Conservation (phyloP, 2,888 invertebrate genomes). For the Nymphalis polychloros region DNA sequence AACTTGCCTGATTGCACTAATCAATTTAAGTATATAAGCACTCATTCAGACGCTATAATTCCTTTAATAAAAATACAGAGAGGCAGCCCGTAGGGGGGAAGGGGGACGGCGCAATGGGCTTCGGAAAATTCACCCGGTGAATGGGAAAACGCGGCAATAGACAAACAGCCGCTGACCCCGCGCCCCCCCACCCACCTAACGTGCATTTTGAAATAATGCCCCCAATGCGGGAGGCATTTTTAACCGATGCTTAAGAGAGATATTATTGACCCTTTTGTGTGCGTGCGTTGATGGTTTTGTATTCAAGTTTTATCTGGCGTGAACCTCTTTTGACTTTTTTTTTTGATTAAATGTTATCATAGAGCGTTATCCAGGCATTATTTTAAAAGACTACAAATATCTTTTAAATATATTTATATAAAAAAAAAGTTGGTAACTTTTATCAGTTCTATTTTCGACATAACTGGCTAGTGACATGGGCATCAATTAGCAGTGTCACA, state of each 20-base stretch:
- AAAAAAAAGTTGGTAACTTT: slow-evolving; percentile 18
- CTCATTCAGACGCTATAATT: slow-evolving; percentile 77
- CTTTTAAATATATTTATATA: not conserved
- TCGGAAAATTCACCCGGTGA: slow-evolving; percentile 80
- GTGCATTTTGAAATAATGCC: slow-evolving; percentile 78
- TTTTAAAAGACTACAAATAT: not conserved
- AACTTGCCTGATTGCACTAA: slow-evolving; percentile 53
- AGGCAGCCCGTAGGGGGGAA: slow-evolving; percentile 60
- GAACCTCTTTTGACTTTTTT: slow-evolving; percentile 8
- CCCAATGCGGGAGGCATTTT: slow-evolving; percentile 52
- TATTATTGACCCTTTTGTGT: slow-evolving; percentile 41
- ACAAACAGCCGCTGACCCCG: slow-evolving; percentile 75
- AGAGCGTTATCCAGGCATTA: not conserved
- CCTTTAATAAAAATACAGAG: slow-evolving; percentile 79
- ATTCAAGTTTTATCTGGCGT: slow-evolving; percentile 13
- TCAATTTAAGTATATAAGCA: slow-evolving; percentile 75
- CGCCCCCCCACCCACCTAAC: slow-evolving; percentile 55
- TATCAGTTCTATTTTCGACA: slow-evolving; percentile 23
- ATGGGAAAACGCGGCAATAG: slow-evolving; percentile 80
- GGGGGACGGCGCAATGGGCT: slow-evolving; percentile 72
- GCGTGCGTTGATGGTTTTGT: slow-evolving; percentile 14
- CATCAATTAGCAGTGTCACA: slow-evolving; percentile 39
- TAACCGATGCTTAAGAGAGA: slow-evolving; percentile 45
- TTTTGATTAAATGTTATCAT: slow-evolving; percentile 10
- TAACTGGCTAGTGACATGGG: slow-evolving; percentile 28